Conservation (phyloP, 2,797 vertebrate genomes). For the Momotus momota region DNA sequence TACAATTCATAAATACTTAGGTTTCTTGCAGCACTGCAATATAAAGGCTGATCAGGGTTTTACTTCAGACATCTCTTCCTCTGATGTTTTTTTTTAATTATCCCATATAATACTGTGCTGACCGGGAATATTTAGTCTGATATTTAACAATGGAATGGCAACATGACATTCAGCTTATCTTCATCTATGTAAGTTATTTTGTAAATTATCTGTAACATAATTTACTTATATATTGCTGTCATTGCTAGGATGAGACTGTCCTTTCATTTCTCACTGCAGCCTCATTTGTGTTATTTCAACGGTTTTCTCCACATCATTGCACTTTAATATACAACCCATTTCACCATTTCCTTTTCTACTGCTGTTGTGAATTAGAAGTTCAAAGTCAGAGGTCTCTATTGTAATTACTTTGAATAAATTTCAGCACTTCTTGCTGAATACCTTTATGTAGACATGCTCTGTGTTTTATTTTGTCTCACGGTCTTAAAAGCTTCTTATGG, state of each 20-base stretch:
- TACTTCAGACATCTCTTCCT: conserved; percentile 37
- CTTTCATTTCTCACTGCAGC: conserved; percentile 3
- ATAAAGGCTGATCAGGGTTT: conserved; percentile 39
- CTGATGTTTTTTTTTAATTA: background rate
- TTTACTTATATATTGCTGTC: conserved; percentile 21
- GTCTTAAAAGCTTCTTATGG: background rate
- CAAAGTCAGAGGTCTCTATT: conserved; percentile 81
- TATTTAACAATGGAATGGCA: conserved; percentile 38
- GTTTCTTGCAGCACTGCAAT: conserved; percentile 33
- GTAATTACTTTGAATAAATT: conserved; percentile 90
- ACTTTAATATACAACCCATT: conserved; percentile 88
- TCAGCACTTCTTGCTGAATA: conserved; percentile 54
- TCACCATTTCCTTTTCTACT: conserved; percentile 83
- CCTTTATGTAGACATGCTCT: background rate
- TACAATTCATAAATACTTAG: conserved; percentile 55
- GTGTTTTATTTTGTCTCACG: conserved; percentile 23
- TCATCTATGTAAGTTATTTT: conserved; percentile 71
- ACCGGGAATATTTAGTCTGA: conserved; percentile 36
- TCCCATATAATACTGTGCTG: background rate
- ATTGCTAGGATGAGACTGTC: conserved; percentile 10
- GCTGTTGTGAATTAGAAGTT: conserved; percentile 87
- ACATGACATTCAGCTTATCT: conserved; percentile 35
- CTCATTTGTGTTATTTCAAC: conserved; percentile 7
- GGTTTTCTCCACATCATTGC: conserved; percentile 75
- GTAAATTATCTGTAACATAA: conserved; percentile 64